Conservation (phyloP, 2,888 invertebrate genomes). For the Agrypnus murinus region DNA sequence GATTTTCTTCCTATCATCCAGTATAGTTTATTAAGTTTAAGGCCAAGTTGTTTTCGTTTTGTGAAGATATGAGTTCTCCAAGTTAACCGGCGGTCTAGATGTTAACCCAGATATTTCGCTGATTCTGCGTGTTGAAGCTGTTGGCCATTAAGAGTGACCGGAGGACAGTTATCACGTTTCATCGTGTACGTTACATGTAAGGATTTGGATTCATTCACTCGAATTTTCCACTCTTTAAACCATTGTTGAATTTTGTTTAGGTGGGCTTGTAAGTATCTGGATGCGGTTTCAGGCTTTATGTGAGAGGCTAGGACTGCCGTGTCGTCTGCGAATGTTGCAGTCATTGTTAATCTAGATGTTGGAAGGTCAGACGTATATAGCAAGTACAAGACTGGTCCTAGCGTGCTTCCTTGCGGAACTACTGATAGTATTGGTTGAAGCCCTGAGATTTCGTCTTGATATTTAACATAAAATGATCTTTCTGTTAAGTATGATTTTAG, state of each 20-base stretch:
- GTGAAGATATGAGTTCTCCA: constrained; percentile 4
- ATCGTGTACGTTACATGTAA: constrained; percentile 8
- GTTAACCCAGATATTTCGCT: constrained; percentile 8
- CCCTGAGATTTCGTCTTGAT: neutral
- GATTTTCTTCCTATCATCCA: no score
- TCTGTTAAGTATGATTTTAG: no score
- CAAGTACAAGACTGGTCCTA: neutral
- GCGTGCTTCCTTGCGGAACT: neutral
- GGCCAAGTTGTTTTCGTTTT: neutral
- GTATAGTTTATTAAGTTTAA: constrained; percentile 6
- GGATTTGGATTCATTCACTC: constrained; percentile 2
- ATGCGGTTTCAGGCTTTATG: constrained; percentile 38
- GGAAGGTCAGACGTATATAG: constrained; percentile 1
- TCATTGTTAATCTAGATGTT: neutral
- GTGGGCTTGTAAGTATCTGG: neutral
- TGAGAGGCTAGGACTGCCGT: constrained; percentile 1
- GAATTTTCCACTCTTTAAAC: neutral
- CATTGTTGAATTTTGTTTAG: constrained; percentile 12
- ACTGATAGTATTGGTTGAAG: neutral
- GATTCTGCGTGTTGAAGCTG: constrained; percentile 8
- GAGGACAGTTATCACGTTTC: constrained; percentile 8
- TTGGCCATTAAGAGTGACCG: constrained; percentile 8
- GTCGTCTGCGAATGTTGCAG: neutral
- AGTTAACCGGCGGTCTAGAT: no score
- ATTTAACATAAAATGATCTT: constrained; percentile 4